These are phyloP conservation scores for Onthophagus sagittarius DNA, from an alignment of 2,888 invertebrate species.

Conservation along the genomic window DNA sequence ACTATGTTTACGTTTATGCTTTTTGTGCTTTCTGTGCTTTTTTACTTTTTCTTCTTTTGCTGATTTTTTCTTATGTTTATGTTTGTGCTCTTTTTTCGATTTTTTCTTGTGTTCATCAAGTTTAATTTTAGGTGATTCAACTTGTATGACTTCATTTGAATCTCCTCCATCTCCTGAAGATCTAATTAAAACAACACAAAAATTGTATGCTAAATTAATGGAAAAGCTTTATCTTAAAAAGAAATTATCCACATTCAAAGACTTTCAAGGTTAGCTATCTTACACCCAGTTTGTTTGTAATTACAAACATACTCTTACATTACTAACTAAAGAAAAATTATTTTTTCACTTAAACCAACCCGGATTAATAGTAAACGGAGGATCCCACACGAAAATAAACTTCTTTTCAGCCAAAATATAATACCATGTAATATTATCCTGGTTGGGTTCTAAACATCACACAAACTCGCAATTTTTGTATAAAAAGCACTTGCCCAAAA, in stretches of 20 bases:
- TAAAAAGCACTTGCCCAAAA: no score
- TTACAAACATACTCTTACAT: background rate
- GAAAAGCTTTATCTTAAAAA: constrained; percentile 24
- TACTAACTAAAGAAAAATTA: background rate
- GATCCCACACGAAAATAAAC: no score
- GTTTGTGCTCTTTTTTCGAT: constrained; percentile 61
- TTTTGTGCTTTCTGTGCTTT: constrained; percentile 64
- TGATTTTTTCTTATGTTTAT: constrained; percentile 53
- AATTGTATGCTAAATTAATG: background rate
- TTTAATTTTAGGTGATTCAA: constrained; percentile 13
- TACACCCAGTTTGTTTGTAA: no score
- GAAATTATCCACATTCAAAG: constrained; percentile 32
- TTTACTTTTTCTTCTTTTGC: constrained; percentile 54
- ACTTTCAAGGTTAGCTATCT: constrained; percentile 14
- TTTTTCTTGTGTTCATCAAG: constrained; percentile 54
- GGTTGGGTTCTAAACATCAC: no score
- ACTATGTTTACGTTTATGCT: constrained; percentile 54
- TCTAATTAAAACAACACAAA: constrained; percentile 22
- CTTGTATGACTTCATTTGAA: constrained; percentile 21
- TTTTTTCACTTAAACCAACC: no score
- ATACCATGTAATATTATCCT: no score
- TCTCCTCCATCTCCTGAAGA: constrained; percentile 28
- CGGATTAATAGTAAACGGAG: no score
- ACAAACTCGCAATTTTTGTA: no score
- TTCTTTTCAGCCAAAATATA: no score